phyloP scores from a whole-genome alignment of 2,113 vertebrate species.

The Chroicocephalus ridibundus region DNA sequence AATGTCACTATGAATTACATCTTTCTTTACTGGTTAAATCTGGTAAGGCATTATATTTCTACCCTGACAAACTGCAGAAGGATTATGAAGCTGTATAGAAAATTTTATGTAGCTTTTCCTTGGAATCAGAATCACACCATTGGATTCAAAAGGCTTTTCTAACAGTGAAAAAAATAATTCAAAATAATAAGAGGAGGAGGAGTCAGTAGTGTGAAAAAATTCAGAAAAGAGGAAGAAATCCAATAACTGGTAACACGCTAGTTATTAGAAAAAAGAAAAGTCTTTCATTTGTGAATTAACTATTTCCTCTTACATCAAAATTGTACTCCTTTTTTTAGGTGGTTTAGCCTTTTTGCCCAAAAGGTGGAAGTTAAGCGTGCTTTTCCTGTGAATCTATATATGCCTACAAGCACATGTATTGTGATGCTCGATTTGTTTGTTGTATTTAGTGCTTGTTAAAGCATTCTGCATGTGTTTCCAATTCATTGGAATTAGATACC shows the following conservation, averaged over 20 bases:
- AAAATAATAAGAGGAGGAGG: neutral
- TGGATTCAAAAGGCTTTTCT: neutral
- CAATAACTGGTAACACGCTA: neutral
- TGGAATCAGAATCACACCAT: neutral
- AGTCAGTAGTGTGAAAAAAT: neutral
- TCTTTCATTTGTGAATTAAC: neutral
- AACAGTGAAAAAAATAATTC: neutral
- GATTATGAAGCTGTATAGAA: neutral
- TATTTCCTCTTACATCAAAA: neutral
- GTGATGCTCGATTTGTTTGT: neutral
- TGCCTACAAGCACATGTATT: neutral
- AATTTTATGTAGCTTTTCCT: neutral
- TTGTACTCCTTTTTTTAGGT: rapidly evolving
- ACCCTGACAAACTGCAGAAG: neutral
- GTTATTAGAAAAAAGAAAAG: neutral
- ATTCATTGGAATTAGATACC: rapidly evolving
- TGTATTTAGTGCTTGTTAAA: neutral
- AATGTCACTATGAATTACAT: neutral
- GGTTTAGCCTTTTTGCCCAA: neutral
- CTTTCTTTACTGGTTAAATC: neutral
- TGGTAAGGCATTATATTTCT: neutral
- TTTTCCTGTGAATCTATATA: neutral
- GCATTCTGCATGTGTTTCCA: neutral
- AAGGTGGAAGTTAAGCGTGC: neutral
- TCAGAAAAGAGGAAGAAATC: neutral